Percentiles rank a stretch among this genome's conserved stretches.
These are phyloP conservation scores for Drosophila kuntzei DNA, from an alignment of 2,888 invertebrate species.

Conservation along the genomic window DNA sequence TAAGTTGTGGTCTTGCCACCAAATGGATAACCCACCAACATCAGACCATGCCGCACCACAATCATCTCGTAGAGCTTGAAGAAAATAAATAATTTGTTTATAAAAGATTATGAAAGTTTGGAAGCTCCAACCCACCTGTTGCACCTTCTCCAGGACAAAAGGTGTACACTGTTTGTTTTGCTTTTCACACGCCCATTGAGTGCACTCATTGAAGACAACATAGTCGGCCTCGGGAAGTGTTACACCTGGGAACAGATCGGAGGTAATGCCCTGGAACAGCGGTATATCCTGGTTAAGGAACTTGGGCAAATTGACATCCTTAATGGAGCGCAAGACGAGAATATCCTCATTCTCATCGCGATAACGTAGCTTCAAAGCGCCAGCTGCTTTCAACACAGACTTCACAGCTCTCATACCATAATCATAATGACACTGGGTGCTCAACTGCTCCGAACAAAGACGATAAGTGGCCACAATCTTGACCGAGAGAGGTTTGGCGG, in stretches of 20 bases:
- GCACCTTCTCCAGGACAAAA: conserved; percentile 95
- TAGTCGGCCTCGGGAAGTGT: conserved; percentile 92
- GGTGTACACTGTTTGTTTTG: conserved; percentile 93
- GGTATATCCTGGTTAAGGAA: conserved; percentile 95
- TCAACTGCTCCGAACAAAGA: conserved; percentile 96
- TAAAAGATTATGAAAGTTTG: not conserved
- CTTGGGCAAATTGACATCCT: conserved; percentile 97
- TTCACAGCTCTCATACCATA: conserved; percentile 99
- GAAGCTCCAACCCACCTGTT: conserved; percentile 85
- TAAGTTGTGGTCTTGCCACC: conserved; percentile 96
- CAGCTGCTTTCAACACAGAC: conserved; percentile 95
- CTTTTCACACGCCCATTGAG: conserved; percentile 88
- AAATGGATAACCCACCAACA: conserved; percentile 96
- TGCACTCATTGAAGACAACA: conserved; percentile 88
- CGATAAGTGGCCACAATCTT: conserved; percentile 98
- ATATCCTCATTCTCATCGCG: conserved; percentile 95
- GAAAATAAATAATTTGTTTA: not conserved
- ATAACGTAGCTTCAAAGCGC: conserved; percentile 94
- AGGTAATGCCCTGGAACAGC: conserved; percentile 96
- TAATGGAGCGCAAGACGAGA: conserved; percentile 94
- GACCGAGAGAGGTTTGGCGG: conserved; percentile 93
- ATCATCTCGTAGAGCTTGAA: conserved; percentile 97
- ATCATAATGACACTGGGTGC: conserved; percentile 97
- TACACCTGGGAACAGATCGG: conserved; percentile 96
- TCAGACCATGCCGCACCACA: conserved; percentile 96